phyloP scores from a whole-genome alignment of 2,797 vertebrate genomes.

The Borostomias antarcticus region DNA sequence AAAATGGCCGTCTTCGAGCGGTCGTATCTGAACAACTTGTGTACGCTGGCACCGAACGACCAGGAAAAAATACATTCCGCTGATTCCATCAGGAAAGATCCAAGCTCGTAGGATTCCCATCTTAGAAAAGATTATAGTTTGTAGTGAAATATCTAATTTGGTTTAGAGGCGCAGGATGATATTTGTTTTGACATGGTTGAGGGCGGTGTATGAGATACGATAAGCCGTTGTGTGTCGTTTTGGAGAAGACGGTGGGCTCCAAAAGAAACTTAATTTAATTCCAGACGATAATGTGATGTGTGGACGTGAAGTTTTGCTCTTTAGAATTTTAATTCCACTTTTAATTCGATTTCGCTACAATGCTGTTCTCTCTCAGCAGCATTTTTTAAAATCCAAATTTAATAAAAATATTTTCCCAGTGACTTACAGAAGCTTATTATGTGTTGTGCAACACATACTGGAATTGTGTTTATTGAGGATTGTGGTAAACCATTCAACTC shows the following conservation, averaged over 20 bases:
- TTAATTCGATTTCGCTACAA: conserved; percentile 14
- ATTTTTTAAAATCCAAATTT: conserved; percentile 29
- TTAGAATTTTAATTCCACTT: background rate
- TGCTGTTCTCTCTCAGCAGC: conserved; percentile 25
- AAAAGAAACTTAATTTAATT: no score
- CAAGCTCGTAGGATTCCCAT: background rate
- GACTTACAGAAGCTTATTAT: conserved; percentile 49
- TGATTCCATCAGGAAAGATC: background rate
- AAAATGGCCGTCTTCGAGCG: conserved; percentile 47
- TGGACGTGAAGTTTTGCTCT: no score
- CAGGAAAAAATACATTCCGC: background rate
- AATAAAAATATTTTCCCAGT: conserved; percentile 38
- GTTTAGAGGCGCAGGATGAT: background rate
- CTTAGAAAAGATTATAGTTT: background rate
- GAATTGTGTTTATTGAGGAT: conserved; percentile 52
- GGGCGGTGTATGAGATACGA: background rate
- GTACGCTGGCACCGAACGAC: conserved; percentile 44
- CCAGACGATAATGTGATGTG: no score
- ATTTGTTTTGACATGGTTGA: background rate
- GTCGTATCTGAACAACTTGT: conserved; percentile 52
- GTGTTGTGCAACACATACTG: conserved; percentile 46
- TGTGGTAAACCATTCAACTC: conserved; percentile 54
- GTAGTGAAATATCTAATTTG: background rate
- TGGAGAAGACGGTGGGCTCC: no score
- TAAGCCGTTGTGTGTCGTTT: background rate